Base-by-base conservation (phyloP, 2,113 vertebrate genomes). In the Abramis brama region DNA sequence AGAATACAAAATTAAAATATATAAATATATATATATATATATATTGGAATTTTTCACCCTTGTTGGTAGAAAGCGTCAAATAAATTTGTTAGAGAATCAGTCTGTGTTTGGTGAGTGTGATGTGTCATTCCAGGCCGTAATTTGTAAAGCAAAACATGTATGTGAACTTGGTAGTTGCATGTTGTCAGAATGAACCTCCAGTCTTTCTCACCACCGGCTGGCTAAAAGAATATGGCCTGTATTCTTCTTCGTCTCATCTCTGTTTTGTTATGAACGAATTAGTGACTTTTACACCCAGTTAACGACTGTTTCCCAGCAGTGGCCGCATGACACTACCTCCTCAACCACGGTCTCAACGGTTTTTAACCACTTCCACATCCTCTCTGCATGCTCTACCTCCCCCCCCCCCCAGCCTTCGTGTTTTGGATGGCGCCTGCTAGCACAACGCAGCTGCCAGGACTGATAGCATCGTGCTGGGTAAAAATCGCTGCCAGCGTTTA, bases 261-360 rank as follows among this genome's bases (percentile, higher is more conserved):
- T 86, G 82, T 85, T 90, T 86, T 87, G 70, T 74, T 85, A 47
- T 73, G 74, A 86, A 74, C 85, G 70, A 74, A 86, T 19, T 86
- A 88, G 90, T 90, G 92, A 86, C 91, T 96, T 96, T 95, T 86
- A 82, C 92, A 92, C 93, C 92, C 92, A 80, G 91, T 84, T 94
- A 98, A 98, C 96, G 95, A 96, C 96, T 93, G 84, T 97, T 97
- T 97, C 96, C 95, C 96, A 95, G 96, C 95, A 95, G 84, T 94
- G 91, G 95, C 97, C 97, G 93, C 97, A 97, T 86, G 96, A 93
- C 94, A 94, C 95, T 95, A 95, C 95, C 94, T 96, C 93, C 92
- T 92, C 88, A 97, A 97, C 97, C 97, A 95, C 95, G 52, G 93
- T 85, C 92, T 96, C 94, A 98, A 99, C 97, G 95, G 97, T 94